Evolutionary conservation across 1,140 invertebrate species (phyloP).

Genomic region (Drosophila quadrilineata): DNA sequence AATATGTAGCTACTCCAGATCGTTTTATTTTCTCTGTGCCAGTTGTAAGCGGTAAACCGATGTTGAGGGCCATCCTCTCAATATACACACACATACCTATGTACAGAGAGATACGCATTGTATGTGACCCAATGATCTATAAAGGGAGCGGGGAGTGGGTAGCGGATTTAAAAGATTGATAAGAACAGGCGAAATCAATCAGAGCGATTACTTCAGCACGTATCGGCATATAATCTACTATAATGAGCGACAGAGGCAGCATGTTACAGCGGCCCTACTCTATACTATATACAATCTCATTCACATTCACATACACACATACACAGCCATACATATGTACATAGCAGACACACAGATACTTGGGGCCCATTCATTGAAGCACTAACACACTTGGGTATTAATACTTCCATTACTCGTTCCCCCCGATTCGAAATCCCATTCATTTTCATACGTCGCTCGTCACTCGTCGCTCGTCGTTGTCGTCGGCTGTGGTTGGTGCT

Average conservation of each 20-base stretch:
- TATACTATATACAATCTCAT: slow-evolving; percentile 5
- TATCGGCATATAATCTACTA: slow-evolving; percentile 32
- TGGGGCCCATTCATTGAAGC: slow-evolving; percentile 26
- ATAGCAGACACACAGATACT: too few species aligned
- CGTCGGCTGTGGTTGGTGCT: slow-evolving; percentile 32
- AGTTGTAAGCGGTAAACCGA: slow-evolving; percentile 71
- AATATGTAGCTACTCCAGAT: neutral
- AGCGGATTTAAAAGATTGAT: slow-evolving; percentile 24
- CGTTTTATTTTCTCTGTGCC: slow-evolving; percentile 37
- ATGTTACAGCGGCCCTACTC: slow-evolving; percentile 3
- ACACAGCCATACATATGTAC: slow-evolving; percentile 4
- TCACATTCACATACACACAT: neutral
- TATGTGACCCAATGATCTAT: slow-evolving; percentile 74
- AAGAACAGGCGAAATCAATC: slow-evolving; percentile 59
- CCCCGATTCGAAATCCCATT: slow-evolving; percentile 42
- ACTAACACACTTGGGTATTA: neutral
- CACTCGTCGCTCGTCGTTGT: slow-evolving; percentile 33
- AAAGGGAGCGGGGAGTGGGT: slow-evolving; percentile 53
- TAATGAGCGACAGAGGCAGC: too few species aligned
- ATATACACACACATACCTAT: too few species aligned
- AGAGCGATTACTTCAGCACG: slow-evolving; percentile 22
- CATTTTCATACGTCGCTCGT: slow-evolving; percentile 46
- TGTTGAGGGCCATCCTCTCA: slow-evolving; percentile 54
- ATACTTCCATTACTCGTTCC: neutral
- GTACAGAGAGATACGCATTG: neutral